Conservation (phyloP, 2,888 invertebrate species). For the Ceraclea dissimilis region DNA sequence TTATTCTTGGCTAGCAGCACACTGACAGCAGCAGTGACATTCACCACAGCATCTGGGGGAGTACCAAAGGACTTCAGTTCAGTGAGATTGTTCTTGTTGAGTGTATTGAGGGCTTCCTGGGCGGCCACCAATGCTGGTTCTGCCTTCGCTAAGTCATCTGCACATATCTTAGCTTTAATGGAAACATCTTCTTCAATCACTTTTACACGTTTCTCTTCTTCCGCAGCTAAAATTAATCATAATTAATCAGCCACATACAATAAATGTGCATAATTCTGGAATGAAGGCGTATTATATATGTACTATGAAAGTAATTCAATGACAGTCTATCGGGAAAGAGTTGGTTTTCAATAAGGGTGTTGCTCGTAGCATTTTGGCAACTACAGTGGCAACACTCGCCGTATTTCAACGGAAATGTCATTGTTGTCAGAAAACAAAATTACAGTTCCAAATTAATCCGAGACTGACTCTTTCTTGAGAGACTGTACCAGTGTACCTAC, state of each 20-base stretch:
- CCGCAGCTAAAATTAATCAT: slow-evolving; percentile 56
- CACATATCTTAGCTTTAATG: slow-evolving; percentile 77
- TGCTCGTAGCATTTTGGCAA: no score
- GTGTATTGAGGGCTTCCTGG: slow-evolving; percentile 81
- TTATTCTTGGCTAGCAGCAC: slow-evolving; percentile 77
- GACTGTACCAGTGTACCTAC: no score
- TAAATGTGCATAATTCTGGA: background rate
- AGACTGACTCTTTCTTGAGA: slow-evolving; percentile 2
- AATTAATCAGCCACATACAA: no score
- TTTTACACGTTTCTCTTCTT: slow-evolving; percentile 85
- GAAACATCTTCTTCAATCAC: slow-evolving; percentile 83
- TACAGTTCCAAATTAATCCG: no score
- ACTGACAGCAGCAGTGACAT: slow-evolving; percentile 80
- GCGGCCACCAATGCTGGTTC: slow-evolving; percentile 88
- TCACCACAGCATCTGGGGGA: slow-evolving; percentile 82
- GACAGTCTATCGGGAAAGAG: no score
- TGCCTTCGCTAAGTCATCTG: slow-evolving; percentile 82
- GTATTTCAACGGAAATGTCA: no score
- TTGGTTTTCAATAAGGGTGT: no score
- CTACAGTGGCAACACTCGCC: no score
- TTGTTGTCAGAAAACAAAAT: no score
- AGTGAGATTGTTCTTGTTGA: slow-evolving; percentile 89
- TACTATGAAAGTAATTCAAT: background rate
- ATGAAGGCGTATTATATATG: background rate
- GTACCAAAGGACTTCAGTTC: slow-evolving; percentile 91